Evolutionary conservation across 1,140 invertebrate genomes (phyloP), one percentile per base, ranked within the genome.

Genomic region (Oscheius sp.): DNA sequence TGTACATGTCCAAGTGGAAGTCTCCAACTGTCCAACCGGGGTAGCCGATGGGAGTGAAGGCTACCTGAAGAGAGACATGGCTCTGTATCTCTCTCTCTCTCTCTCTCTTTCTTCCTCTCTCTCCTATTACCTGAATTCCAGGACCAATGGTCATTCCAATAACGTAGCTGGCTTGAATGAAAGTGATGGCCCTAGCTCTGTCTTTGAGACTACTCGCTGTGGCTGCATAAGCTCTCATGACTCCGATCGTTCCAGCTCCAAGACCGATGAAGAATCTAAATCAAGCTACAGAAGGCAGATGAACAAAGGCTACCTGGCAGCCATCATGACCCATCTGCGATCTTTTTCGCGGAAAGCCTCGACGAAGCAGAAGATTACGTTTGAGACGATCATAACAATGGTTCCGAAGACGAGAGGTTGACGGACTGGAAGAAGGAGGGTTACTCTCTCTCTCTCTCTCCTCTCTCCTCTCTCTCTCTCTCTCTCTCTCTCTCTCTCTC

Each of bases 21-120:
- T 13, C 36, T 0, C 38, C 49, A 7, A 31, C 7, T 2, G 31
- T 15, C 0, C 32, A n/a, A 35, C 71, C 71, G 1, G 71, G 71
- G 42, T 73, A 73, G 2, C 64, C 64, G 46, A 73, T 66, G 28
- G 71, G 71, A 0, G 71, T 68, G 49, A 73, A 73, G 45, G 66
- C 71, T 18, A 73, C 66, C 62, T 73, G 64, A 18, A 73, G 68
- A 31, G 34, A 61, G 31, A 4, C 0, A 29, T 1, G 29, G n/a
- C 34, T 61, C 31, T 61, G n/a, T 32, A 18, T 20, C 4, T 61
- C 31, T 15, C 3, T 2, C n/a, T 18, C 2, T 32, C n/a, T 7
- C 3, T 31, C 23, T 29, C 29, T 31, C 58, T 26, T 23, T 20
- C 31, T 29, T 32, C 34, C 34, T 28, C 0, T 23, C 31, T 28